Conservation (phyloP, 1,140 invertebrate genomes). For the Latrodectus geometricus region DNA sequence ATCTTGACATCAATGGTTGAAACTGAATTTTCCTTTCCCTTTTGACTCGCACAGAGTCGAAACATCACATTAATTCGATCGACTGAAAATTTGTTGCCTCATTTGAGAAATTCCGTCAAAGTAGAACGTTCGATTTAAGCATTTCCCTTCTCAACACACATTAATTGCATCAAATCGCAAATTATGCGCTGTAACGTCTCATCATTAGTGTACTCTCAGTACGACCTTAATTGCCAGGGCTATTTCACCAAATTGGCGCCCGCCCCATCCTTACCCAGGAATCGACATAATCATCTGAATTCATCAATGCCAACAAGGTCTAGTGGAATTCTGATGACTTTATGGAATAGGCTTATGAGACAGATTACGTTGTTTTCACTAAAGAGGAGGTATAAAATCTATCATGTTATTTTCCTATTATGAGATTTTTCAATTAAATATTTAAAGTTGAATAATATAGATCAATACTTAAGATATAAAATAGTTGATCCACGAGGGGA, state of each 20-base stretch:
- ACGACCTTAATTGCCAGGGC: slow-evolving; percentile 51
- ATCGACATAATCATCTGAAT: slow-evolving; percentile 44
- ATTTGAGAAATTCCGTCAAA: slow-evolving; percentile 44
- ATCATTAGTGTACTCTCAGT: slow-evolving; percentile 49
- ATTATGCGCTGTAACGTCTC: slow-evolving; percentile 51
- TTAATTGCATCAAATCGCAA: slow-evolving; percentile 57
- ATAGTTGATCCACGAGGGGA: too few relatives aligned
- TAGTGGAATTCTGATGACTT: slow-evolving; percentile 12
- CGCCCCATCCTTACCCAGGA: background rate
- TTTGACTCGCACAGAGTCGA: slow-evolving; percentile 8
- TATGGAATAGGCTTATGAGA: background rate
- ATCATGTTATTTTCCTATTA: too few relatives aligned
- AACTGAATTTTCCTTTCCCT: background rate
- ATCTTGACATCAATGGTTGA: background rate
- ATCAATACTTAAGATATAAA: too few relatives aligned
- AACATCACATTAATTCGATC: slow-evolving; percentile 31
- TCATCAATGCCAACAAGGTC: slow-evolving; percentile 34
- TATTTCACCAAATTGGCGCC: slow-evolving; percentile 45
- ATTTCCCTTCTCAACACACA: slow-evolving; percentile 12
- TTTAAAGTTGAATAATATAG: too few relatives aligned
- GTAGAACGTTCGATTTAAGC: background rate
- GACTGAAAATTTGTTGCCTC: slow-evolving; percentile 30
- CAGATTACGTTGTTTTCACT: too few relatives aligned
- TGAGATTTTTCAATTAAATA: too few relatives aligned
- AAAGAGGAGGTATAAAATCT: too few relatives aligned